Percentiles rank a stretch among this genome's conserved stretches.
Evolutionary conservation across 1,140 invertebrate genomes (phyloP).

Genomic region (Carposina sasakii): DNA sequence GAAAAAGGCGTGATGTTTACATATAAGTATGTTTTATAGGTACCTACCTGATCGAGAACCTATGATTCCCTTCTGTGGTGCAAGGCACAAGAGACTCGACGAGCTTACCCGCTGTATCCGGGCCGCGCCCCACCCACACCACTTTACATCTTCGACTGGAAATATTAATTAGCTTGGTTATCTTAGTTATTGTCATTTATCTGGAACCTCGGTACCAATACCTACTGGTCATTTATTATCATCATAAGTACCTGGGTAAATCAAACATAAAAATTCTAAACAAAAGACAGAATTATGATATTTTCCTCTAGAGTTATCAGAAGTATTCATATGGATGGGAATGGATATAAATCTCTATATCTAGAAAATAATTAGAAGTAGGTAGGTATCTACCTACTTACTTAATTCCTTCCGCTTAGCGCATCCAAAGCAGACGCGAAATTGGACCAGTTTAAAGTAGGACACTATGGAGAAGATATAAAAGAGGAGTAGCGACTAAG

Average conservation of each 20-base stretch:
- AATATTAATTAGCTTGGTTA: too few species aligned
- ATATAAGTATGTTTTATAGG: background rate
- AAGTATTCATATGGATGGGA: background rate
- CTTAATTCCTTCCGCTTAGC: too few species aligned
- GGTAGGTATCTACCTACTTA: too few species aligned
- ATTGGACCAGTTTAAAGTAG: too few species aligned
- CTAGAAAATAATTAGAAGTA: too few species aligned
- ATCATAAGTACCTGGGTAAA: background rate
- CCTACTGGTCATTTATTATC: background rate
- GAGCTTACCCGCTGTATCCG: conserved; percentile 29
- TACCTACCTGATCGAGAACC: conserved; percentile 40
- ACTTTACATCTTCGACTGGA: conserved; percentile 39
- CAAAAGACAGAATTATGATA: background rate
- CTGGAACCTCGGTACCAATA: too few species aligned
- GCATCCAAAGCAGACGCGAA: too few species aligned
- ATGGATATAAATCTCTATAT: too few species aligned
- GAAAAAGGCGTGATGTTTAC: background rate
- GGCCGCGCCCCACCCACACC: conserved; percentile 41
- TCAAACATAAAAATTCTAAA: background rate
- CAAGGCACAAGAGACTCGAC: conserved; percentile 32
- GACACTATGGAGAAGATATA: too few species aligned
- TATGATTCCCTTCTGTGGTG: conserved; percentile 10
- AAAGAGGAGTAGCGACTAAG: too few species aligned
- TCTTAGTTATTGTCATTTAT: too few species aligned
- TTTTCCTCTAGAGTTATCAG: background rate